These are phyloP conservation scores for Epizoanthus ramosus DNA, from an alignment of 92 coral and sea anemone species.

Conservation along the genomic window DNA sequence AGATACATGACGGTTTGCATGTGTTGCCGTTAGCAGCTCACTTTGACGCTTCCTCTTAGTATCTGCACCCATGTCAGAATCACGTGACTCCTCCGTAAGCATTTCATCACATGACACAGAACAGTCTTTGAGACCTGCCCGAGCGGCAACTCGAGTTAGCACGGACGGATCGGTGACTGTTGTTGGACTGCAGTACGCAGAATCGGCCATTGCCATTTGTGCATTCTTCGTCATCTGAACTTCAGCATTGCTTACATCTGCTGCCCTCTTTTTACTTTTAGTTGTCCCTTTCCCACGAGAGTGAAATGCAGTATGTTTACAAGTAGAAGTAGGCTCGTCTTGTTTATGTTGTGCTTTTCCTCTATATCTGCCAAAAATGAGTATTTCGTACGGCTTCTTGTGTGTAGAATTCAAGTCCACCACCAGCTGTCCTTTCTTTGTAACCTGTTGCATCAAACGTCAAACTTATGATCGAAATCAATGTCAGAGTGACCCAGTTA, in stretches of 20 bases:
- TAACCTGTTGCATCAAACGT: conserved; percentile 52
- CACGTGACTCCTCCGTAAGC: not conserved
- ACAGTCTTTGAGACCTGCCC: not conserved
- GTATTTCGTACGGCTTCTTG: conserved; percentile 94
- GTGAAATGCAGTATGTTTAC: not conserved
- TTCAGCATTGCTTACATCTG: not conserved
- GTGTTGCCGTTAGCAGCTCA: not conserved
- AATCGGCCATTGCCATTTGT: not conserved
- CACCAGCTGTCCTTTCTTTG: conserved; percentile 86
- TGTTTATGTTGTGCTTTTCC: not conserved
- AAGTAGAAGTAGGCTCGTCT: not conserved
- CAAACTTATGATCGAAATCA: not conserved
- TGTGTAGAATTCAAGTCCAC: conserved; percentile 86
- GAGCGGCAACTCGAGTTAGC: not conserved
- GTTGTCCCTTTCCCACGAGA: not conserved
- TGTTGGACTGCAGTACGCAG: not conserved
- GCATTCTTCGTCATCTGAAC: not conserved
- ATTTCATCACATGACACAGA: not conserved
- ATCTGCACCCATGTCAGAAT: not conserved
- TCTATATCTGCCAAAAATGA: conserved; percentile 75
- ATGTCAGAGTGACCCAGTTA: too few species aligned
- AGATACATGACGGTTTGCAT: conserved; percentile 2
- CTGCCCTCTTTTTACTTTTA: not conserved
- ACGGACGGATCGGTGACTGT: not conserved
- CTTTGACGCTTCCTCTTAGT: not conserved